Base-by-base conservation (phyloP, 2,888 invertebrate genomes). In the Spialia ferax region DNA sequence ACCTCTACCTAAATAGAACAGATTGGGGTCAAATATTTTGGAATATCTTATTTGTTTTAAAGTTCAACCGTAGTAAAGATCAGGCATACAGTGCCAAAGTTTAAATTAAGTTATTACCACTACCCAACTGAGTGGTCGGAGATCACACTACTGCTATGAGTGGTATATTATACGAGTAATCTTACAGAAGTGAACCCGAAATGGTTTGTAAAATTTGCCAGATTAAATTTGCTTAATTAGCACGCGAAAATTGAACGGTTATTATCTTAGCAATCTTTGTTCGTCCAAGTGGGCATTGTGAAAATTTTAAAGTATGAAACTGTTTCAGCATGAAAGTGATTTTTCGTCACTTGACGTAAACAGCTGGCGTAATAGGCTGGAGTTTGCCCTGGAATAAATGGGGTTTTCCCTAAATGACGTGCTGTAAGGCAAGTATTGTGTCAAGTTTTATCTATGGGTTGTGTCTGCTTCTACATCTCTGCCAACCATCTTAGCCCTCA, bases 1-100 rank as follows among this genome's bases (percentile, higher is more conserved):
- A 45, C 63, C 63, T 56, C 29, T 38, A 63, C 63, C 55, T 56
- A 56, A 63, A 63, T 63, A 63, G 1, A 45, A 23, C 35, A 48
- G 32, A 60, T 60, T 55, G 45, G 45, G 55, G 63, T 56, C 55
- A 56, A 48, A 63, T 45, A 55, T 63, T 63, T 55, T 56, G 56
- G 11, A 20, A 29, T 61, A 35, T 62, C 52, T 52, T 52, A 35
- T 62, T 62, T 62, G 50, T 50, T 32, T 50, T 61, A 32, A 52
- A 52, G 56, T 22, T 56, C 22, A 50, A 22, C 62, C 3, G 13
- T 18, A 61, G 35, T 23, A 59, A 23, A 59, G 35, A 45, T 48
- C 29, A 60, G 8, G 13, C 22, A 13, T 13, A 50, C 23, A 42
- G 42, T 56, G 63, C 55, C 63, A 63, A 56, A 62, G 15, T 62